A percentile compares a stretch with the other conserved stretches of the same genome.
Conservation (phyloP, 2,797 vertebrate species). For the Sebastes oblongus region DNA sequence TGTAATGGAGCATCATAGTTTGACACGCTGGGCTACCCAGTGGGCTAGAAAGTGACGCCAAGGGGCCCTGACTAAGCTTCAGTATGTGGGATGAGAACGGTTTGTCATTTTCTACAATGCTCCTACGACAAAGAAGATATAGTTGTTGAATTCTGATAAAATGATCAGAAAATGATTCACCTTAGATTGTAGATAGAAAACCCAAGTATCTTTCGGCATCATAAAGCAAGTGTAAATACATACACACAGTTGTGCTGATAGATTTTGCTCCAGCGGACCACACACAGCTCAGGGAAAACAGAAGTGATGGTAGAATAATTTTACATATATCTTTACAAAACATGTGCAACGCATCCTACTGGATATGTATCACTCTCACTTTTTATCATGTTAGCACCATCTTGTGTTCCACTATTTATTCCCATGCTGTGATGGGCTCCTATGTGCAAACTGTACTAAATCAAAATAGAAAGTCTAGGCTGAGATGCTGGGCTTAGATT, state of each 20-base stretch:
- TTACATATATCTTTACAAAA: background rate
- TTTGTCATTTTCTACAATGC: background rate
- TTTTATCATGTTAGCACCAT: constrained; percentile 22
- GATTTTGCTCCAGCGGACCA: background rate
- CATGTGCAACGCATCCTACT: background rate
- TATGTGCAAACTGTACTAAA: background rate
- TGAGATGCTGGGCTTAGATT: background rate
- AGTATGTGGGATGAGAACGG: too few species aligned
- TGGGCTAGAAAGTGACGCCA: too few species aligned
- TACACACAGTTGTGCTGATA: background rate
- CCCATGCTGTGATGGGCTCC: background rate
- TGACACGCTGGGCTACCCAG: too few species aligned
- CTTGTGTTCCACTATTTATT: constrained; percentile 22
- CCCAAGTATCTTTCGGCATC: too few species aligned
- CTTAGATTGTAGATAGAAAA: too few species aligned
- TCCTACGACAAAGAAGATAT: background rate
- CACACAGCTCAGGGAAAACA: background rate
- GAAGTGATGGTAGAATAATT: background rate
- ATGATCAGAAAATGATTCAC: background rate
- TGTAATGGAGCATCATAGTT: too few species aligned
- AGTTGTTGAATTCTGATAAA: background rate
- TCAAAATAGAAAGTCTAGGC: background rate
- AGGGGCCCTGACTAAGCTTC: too few species aligned
- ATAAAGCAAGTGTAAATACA: background rate
- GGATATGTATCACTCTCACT: background rate